Evolutionary conservation across 2,113 vertebrate species (phyloP).

Genomic region (Neodon shergylaensis): DNA sequence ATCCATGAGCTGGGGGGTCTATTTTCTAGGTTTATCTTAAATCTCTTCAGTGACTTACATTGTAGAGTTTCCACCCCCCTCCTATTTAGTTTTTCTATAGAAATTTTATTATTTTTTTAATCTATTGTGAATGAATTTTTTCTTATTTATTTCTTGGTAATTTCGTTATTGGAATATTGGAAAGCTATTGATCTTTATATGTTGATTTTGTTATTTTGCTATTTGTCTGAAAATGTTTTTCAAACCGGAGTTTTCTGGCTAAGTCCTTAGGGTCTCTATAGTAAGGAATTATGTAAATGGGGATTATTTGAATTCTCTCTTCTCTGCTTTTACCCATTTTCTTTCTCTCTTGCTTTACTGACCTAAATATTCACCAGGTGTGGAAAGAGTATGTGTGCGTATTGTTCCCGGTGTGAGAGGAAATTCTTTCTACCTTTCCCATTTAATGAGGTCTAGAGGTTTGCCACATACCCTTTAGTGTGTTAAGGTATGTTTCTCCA

Average conservation of each 20-base stretch:
- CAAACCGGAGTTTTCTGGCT: not conserved
- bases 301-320: not conserved
- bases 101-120: not conserved
- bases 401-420: not conserved
- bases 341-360: not conserved
- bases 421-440: not conserved
- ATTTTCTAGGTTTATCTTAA: not conserved
- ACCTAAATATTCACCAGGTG: not conserved
- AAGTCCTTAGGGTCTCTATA: not conserved
- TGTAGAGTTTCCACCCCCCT: not conserved
- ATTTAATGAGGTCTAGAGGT: not conserved
- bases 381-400: too few species aligned
- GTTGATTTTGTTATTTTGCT: not conserved
- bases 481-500: not conserved
- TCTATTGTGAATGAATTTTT: not conserved
- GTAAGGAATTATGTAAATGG: not conserved
- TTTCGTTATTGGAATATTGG: not conserved
- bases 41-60: not conserved
- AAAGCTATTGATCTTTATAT: not conserved
- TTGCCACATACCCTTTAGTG: not conserved
- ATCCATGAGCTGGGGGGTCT: not conserved
- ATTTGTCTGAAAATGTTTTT: not conserved
- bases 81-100: not conserved
- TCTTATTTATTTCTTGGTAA: not conserved
- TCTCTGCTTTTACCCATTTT: not conserved